These are phyloP conservation scores for Diceros bicornis DNA, from an alignment of 2,797 vertebrate species.

Conservation along the genomic window DNA sequence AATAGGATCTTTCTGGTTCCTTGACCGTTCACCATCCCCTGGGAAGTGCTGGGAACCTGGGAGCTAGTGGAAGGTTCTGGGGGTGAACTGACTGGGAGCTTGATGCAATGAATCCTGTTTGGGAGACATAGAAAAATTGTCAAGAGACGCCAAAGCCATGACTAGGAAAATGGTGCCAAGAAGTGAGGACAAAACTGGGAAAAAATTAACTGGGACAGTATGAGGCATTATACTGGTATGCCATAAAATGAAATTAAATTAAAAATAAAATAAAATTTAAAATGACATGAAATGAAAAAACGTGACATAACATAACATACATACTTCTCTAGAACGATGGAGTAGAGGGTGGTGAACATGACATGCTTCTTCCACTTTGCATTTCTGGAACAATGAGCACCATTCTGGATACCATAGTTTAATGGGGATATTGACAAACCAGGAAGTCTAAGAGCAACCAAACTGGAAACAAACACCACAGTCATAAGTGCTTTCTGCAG, in stretches of 20 bases:
- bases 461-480: too few species aligned
- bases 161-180: background rate
- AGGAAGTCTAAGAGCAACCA: background rate
- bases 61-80: background rate
- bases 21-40: background rate
- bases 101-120: background rate
- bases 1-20: background rate
- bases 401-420: background rate
- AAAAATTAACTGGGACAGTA: background rate
- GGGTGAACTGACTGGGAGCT: background rate
- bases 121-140: background rate
- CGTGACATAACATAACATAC: background rate
- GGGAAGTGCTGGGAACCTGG: background rate
- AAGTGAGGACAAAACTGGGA: background rate
- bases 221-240: background rate
- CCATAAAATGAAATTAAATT: background rate
- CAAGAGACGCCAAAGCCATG: background rate
- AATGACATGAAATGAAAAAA: background rate
- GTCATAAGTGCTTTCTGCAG: background rate
- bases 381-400: background rate
- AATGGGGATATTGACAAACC: background rate
- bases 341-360: background rate
- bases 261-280: background rate
- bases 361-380: background rate
- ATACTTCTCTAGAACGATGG: background rate